phyloP scores from a whole-genome alignment of 2,888 invertebrate species.

The Omphaloscelis lunosa region DNA sequence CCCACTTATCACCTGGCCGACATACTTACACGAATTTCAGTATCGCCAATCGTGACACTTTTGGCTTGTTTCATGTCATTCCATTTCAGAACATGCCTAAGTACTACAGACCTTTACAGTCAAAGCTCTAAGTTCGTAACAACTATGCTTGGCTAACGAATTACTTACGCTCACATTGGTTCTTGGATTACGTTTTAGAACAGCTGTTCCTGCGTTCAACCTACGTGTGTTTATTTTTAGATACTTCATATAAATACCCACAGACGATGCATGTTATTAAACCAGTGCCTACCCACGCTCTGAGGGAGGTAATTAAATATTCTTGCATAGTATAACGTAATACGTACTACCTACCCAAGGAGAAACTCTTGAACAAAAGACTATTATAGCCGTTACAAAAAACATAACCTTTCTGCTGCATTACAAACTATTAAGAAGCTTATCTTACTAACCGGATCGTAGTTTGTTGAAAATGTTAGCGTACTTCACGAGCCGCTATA shows the following conservation, averaged over 20 bases:
- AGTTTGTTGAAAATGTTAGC: conserved; percentile 55
- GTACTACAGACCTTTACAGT: background rate
- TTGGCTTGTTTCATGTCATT: background rate
- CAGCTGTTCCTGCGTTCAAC: background rate
- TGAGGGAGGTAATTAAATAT: background rate
- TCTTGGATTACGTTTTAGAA: background rate
- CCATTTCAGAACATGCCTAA: background rate
- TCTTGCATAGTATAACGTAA: background rate
- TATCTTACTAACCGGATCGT: conserved; percentile 61
- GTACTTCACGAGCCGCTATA: conserved; percentile 43
- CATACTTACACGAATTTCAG: background rate
- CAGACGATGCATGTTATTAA: background rate
- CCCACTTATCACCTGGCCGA: too few relatives aligned
- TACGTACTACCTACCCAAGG: background rate
- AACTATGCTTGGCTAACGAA: conserved; percentile 5
- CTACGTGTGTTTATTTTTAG: background rate
- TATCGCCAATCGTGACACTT: background rate
- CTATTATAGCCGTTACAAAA: conserved; percentile 1
- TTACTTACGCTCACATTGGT: conserved; percentile 1
- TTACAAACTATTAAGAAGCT: conserved; percentile 65
- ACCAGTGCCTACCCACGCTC: background rate
- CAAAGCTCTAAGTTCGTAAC: background rate
- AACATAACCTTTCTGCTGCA: conserved; percentile 21
- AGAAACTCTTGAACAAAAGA: background rate
- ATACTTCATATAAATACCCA: background rate